Evolutionary conservation across 92 coral and sea anemone genomes (phyloP).

Genomic region (Epizoanthus rinbou): DNA sequence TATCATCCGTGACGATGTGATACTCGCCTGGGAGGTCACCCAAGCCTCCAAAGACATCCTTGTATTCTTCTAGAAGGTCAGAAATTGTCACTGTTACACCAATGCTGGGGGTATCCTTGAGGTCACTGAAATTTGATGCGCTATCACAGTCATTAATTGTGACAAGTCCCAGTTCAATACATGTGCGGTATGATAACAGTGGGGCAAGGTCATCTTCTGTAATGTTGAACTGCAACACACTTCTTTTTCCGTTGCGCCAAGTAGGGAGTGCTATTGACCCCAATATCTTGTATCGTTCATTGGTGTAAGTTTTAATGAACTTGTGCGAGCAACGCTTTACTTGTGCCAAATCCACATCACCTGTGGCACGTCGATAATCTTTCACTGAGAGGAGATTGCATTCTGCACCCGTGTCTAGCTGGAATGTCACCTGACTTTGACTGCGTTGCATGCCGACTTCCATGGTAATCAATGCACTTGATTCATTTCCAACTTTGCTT

Average conservation of each 20-base stretch:
- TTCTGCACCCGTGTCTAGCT: conserved; percentile 48
- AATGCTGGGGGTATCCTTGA: conserved; percentile 25
- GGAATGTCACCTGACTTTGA: conserved; percentile 38
- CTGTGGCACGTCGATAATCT: conserved; percentile 38
- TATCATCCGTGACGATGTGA: conserved; percentile 43
- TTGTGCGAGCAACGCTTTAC: conserved; percentile 43
- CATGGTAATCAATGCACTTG: conserved; percentile 43
- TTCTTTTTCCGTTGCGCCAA: conserved; percentile 48
- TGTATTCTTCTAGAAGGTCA: conserved; percentile 35
- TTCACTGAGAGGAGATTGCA: conserved; percentile 38
- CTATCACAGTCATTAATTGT: conserved; percentile 48
- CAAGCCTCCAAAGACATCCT: conserved; percentile 40
- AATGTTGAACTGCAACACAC: conserved; percentile 50
- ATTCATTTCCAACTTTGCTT: conserved; percentile 31
- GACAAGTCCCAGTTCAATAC: conserved; percentile 39
- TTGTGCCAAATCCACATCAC: conserved; percentile 43
- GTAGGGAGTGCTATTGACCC: conserved; percentile 47
- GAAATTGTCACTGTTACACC: conserved; percentile 29
- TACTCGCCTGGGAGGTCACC: conserved; percentile 46
- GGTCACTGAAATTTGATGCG: conserved; percentile 28
- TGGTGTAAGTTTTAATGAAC: conserved; percentile 37
- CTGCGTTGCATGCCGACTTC: conserved; percentile 19
- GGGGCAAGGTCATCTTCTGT: conserved; percentile 49
- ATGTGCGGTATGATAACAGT: conserved; percentile 48
- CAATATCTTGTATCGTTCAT: conserved; percentile 53